These are phyloP conservation scores for Bubalus kerabau DNA, from an alignment of 2,113 vertebrate genomes.

Conservation along the genomic window DNA sequence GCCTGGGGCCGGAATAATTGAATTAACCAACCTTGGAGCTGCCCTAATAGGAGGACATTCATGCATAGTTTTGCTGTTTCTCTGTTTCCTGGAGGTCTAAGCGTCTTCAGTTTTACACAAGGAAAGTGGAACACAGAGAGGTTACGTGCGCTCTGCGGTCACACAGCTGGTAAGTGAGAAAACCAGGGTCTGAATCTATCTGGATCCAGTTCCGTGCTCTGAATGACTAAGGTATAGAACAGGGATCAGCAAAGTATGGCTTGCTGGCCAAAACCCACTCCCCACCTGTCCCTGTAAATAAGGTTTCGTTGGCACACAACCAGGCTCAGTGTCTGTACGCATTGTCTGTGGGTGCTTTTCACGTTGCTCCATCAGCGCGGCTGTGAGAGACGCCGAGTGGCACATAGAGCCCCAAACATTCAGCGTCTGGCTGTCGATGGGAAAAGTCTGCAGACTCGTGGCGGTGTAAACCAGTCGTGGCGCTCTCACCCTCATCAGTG, in stretches of 20 bases:
- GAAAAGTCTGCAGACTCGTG: neutral
- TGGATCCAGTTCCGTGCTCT: neutral
- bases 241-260: neutral
- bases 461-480: neutral
- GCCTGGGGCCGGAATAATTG: neutral
- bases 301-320: neutral
- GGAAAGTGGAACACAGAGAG: neutral
- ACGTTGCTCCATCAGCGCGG: fast-evolving
- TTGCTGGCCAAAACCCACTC: neutral
- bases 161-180: neutral
- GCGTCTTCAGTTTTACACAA: neutral
- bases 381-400: fast-evolving
- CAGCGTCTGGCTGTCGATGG: neutral
- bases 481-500: neutral
- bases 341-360: neutral
- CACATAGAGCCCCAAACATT: neutral
- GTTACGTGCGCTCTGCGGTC: neutral
- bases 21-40: neutral
- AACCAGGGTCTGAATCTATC: neutral
- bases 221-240: neutral
- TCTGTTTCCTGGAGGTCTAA: neutral
- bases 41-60: neutral
- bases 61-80: neutral
- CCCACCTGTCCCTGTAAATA: neutral
- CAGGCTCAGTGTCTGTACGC: neutral